Conservation (phyloP, 2,113 vertebrate genomes). For the Podocnemis expansa region DNA sequence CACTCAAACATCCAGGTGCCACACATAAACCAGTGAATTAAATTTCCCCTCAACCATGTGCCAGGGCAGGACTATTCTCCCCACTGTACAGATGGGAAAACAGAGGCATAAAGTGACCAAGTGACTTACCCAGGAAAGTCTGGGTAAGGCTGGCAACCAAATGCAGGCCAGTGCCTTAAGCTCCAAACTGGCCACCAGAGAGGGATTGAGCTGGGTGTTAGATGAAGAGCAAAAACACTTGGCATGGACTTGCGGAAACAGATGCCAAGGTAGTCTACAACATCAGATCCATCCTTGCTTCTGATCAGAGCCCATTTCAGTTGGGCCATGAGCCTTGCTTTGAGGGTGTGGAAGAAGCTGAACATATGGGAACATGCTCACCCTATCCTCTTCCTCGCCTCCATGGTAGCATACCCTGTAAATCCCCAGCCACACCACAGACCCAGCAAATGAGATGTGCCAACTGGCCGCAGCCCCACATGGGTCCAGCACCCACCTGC, state of each 20-base stretch:
- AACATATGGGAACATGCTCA: background rate
- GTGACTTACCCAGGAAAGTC: background rate
- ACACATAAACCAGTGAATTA: background rate
- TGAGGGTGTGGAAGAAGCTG: background rate
- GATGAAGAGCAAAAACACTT: background rate
- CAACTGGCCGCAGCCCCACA: rapidly evolving
- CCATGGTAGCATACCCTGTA: background rate
- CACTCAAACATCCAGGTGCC: background rate
- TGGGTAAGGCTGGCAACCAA: background rate
- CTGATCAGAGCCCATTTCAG: background rate
- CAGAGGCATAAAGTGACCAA: background rate
- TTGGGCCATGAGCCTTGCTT: background rate
- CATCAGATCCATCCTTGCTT: background rate
- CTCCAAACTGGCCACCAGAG: background rate
- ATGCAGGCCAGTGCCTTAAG: background rate
- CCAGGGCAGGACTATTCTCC: background rate
- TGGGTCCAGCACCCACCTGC: too few relatives aligned
- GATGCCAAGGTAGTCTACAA: too few relatives aligned
- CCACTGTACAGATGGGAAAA: background rate
- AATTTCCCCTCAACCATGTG: background rate
- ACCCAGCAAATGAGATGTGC: background rate
- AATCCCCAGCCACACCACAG: background rate
- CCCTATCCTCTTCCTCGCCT: background rate
- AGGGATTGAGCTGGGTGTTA: background rate
- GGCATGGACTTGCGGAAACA: background rate